These are phyloP conservation scores for Akabosia matsudoensis DNA, from an alignment of 1,140 invertebrate species.

Conservation along the genomic window DNA sequence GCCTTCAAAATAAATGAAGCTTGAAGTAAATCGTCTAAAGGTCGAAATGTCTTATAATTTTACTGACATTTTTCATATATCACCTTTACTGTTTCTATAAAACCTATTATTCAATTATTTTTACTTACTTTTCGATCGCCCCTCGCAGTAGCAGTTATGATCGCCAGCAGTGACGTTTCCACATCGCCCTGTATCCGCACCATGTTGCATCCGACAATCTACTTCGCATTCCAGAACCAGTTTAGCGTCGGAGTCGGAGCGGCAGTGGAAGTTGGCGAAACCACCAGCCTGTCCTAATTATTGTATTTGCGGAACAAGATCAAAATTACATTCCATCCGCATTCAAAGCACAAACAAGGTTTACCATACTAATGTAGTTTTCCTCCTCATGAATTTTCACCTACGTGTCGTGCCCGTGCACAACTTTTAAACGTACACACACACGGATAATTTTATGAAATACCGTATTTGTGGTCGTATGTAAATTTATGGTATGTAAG, in stretches of 20 bases:
- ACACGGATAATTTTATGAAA: no score
- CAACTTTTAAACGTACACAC: no score
- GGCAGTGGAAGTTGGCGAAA: background rate
- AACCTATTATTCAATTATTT: background rate
- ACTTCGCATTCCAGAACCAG: background rate
- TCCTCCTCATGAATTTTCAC: no score
- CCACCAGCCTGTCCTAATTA: constrained; percentile 4
- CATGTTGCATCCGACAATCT: background rate
- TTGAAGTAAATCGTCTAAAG: no score
- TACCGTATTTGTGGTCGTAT: no score
- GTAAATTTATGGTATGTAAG: no score
- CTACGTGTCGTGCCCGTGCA: no score
- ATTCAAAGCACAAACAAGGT: background rate
- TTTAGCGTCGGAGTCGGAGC: background rate
- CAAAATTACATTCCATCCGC: background rate
- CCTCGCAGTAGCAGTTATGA: constrained; percentile 9
- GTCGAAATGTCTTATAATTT: background rate
- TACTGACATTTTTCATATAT: background rate
- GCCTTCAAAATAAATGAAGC: no score
- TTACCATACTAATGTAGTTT: no score
- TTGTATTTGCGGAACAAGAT: background rate
- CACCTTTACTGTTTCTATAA: background rate
- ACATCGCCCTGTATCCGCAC: background rate
- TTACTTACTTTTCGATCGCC: background rate
- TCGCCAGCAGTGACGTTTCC: constrained; percentile 4